A percentile compares a stretch with the other conserved stretches of the same genome.
Evolutionary conservation across 2,888 invertebrate species (phyloP).

Genomic region (Allolobophora icterica): DNA sequence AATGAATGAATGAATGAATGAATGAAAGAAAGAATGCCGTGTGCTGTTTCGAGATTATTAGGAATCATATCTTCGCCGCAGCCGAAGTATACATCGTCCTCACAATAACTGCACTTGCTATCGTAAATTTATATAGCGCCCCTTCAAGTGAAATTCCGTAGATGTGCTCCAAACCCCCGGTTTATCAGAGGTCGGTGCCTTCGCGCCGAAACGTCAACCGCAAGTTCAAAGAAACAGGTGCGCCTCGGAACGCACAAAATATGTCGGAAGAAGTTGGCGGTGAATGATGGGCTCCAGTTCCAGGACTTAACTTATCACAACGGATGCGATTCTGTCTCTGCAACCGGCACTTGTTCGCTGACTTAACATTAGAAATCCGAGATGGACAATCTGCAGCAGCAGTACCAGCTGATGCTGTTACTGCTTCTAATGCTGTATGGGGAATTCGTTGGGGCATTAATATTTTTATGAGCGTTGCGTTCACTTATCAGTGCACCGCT

Average conservation of each 20-base stretch:
- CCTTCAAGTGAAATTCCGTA: background rate
- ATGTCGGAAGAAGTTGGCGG: background rate
- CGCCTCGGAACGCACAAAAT: background rate
- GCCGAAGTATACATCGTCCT: background rate
- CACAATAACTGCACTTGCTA: background rate
- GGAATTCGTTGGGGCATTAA: slow-evolving; percentile 1
- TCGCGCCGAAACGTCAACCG: background rate
- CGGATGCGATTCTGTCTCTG: background rate
- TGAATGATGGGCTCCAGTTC: background rate
- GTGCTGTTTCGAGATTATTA: too few relatives aligned
- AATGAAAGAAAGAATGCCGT: too few relatives aligned
- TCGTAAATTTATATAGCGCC: background rate
- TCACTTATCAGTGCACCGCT: background rate
- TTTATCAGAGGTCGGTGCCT: background rate
- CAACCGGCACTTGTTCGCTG: background rate
- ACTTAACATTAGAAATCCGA: background rate
- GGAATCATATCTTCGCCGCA: background rate
- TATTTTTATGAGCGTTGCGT: background rate
- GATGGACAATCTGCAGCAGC: background rate
- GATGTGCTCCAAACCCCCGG: background rate
- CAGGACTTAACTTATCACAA: background rate
- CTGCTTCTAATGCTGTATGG: background rate
- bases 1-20: too few relatives aligned
- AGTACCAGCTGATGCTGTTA: too few relatives aligned
- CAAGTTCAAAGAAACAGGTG: background rate